Evolutionary conservation across 2,113 vertebrate genomes (phyloP).

Genomic region (Leucosticte australis): DNA sequence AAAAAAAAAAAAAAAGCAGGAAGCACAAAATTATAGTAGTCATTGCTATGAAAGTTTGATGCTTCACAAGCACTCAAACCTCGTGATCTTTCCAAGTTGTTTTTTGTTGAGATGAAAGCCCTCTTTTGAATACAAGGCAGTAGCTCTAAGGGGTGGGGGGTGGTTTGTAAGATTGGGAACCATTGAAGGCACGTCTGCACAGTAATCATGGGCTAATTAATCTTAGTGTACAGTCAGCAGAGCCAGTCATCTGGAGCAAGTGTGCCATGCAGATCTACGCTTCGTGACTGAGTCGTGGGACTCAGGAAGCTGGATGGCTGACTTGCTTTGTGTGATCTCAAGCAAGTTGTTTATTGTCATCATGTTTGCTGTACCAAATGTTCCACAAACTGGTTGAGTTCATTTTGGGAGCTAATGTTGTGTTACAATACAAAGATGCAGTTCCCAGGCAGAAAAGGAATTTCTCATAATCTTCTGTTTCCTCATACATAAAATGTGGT

Average conservation of each 20-base stretch:
- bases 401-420: background rate
- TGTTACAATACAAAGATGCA: background rate
- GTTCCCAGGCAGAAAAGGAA: constrained; percentile 22
- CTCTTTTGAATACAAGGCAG: background rate
- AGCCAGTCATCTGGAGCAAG: background rate
- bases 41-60: background rate
- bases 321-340: background rate
- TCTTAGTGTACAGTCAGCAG: background rate
- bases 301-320: background rate
- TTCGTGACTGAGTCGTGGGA: background rate
- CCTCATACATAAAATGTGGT: background rate
- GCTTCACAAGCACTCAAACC: background rate
- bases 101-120: background rate
- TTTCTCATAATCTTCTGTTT: background rate
- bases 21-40: background rate
- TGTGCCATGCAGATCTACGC: background rate
- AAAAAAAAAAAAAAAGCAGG: background rate
- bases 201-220: background rate
- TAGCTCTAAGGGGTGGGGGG: background rate
- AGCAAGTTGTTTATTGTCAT: constrained; percentile 38
- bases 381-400: background rate
- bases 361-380: constrained; percentile 31
- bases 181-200: background rate
- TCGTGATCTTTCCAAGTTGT: background rate
- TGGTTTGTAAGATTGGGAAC: background rate